Evolutionary conservation across 2,113 vertebrate genomes (phyloP), one percentile per base, ranked within the genome.

Genomic region (Microtus ochrogaster): DNA sequence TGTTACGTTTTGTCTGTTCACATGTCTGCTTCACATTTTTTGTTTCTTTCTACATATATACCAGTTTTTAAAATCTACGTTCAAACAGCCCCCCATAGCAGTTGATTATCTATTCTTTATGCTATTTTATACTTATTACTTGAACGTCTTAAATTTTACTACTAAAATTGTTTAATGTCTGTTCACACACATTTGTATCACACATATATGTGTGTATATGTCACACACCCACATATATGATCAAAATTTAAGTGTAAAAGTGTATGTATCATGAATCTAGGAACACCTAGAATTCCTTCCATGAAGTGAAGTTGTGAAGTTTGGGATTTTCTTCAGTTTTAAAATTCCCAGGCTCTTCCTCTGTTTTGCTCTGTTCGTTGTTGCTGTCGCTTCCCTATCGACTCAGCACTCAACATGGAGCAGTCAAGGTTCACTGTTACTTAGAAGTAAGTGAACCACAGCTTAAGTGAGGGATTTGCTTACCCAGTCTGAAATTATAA

Each of bases 311-410:
- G 7, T n/a, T 72, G 68, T 72, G 68, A 72, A 72, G 2, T 89
- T 63, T 70, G 22, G 39, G 81, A 70, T 91, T 83, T 70, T 14
- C 74, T 91, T 55, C 66, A 78, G 52, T 84, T 79, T 90, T 28
- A 52, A 78, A 90, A 49, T 90, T 4, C 10, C 3, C 36, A 44
- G 3, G 4, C 21, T 26, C 21, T 7, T 47, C 55, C 55, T 4
- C 55, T 58, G 5, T 2, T 26, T 39, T 9, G 33, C n/a, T 21
- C 24, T 47, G 2, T 9, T 72, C 2, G 1, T 58, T 58, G 55
- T 58, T 30, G 3, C 2, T 9, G 47, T 13, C 5, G 5, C 39
- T 1, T 9, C 17, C 0, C 39, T 12, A 13, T 61, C 55, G 58
- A 22, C 24, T 41, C 2, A 12, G 16, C 5, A 41, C 13, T 39